phyloP scores from a whole-genome alignment of 2,113 vertebrate genomes.

The Pomatorhinus ruficollis region DNA sequence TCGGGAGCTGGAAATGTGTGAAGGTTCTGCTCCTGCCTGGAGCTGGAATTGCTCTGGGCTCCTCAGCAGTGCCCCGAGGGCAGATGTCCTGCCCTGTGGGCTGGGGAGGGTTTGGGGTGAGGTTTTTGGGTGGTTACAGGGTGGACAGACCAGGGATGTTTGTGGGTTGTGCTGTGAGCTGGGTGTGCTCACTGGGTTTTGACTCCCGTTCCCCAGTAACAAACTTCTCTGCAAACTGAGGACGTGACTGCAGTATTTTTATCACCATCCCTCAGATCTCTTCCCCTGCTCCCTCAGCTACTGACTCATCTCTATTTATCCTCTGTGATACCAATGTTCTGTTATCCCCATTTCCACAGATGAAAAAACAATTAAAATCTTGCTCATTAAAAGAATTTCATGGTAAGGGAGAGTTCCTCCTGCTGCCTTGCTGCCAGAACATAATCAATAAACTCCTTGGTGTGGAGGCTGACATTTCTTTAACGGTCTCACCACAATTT shows the following conservation, averaged over 20 bases:
- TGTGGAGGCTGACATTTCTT: background rate
- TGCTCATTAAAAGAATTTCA: background rate
- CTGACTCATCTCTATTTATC: background rate
- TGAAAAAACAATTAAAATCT: background rate
- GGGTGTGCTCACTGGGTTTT: background rate
- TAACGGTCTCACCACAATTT: background rate
- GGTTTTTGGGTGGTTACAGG: background rate
- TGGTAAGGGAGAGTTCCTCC: background rate
- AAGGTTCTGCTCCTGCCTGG: background rate
- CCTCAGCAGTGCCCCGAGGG: background rate
- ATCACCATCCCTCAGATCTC: background rate
- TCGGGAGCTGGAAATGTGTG: background rate
- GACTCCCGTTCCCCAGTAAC: background rate
- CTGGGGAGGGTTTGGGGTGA: background rate
- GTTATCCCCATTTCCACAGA: background rate
- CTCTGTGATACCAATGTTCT: background rate
- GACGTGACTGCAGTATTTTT: fast-evolving
- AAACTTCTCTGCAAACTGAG: background rate
- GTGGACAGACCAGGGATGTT: background rate
- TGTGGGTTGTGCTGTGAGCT: background rate
- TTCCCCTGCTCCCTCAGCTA: background rate
- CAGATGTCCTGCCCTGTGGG: background rate
- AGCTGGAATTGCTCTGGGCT: background rate
- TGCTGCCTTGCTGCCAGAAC: background rate
- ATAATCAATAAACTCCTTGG: too few species aligned